Conservation (phyloP, 2,113 vertebrate genomes). For the Gavia stellata region DNA sequence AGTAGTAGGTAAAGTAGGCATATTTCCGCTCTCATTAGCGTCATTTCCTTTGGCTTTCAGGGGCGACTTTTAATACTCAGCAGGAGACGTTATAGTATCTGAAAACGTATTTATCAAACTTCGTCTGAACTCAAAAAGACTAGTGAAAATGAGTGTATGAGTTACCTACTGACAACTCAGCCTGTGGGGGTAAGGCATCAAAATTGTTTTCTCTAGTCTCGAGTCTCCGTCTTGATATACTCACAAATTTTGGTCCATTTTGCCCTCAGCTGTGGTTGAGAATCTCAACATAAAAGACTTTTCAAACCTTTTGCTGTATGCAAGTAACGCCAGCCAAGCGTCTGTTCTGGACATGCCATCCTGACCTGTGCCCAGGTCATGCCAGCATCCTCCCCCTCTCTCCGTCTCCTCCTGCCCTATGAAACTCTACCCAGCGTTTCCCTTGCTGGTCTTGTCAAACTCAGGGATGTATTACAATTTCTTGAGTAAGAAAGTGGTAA, state of each 20-base stretch:
- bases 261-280: background rate
- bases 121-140: background rate
- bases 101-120: background rate
- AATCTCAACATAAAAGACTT: background rate
- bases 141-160: background rate
- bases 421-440: background rate
- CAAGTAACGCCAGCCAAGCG: too few relatives aligned
- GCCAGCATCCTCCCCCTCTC: background rate
- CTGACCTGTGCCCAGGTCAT: background rate
- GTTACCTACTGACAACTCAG: background rate
- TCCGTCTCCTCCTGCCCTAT: fast-evolving
- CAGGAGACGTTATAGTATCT: background rate
- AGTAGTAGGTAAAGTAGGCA: background rate
- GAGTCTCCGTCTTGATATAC: background rate
- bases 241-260: background rate
- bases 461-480: background rate
- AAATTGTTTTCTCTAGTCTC: background rate
- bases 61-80: background rate
- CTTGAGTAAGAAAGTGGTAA: background rate
- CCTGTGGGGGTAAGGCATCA: background rate
- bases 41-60: background rate
- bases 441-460: background rate
- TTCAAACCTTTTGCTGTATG: background rate
- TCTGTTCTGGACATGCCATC: background rate
- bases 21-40: background rate